These are phyloP conservation scores for Caenorhabditis inopinata DNA, from an alignment of 1,140 invertebrate genomes.

Conservation along the genomic window DNA sequence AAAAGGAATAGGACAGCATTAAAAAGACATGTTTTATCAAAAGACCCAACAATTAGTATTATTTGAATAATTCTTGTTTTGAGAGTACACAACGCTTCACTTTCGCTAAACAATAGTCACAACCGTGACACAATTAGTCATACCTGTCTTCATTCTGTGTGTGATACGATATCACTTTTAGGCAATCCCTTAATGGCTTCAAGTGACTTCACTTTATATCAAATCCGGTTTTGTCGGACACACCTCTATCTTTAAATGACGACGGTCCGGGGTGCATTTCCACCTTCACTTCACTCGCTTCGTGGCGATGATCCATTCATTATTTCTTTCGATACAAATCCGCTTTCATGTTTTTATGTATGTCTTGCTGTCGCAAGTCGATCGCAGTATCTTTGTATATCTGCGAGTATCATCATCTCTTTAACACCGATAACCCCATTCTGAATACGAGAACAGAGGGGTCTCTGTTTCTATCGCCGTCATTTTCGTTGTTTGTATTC, in stretches of 20 bases:
- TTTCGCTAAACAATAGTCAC: background rate
- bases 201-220: background rate
- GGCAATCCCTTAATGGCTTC: background rate
- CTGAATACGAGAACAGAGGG: background rate
- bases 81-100: no score
- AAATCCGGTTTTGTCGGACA: slow-evolving; percentile 23
- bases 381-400: slow-evolving; percentile 19
- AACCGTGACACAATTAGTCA: background rate
- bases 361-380: background rate
- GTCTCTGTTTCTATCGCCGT: background rate
- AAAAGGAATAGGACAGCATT: no score
- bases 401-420: slow-evolving; percentile 23
- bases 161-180: background rate
- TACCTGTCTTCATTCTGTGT: background rate
- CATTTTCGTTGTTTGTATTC: background rate
- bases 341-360: slow-evolving; percentile 18
- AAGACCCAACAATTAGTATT: no score
- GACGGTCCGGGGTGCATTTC: slow-evolving; percentile 2
- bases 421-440: slow-evolving; percentile 27
- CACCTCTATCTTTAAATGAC: slow-evolving; percentile 23
- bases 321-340: background rate
- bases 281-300: background rate
- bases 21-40: no score
- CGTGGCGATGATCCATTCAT: background rate
- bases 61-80: no score